Base-by-base conservation (phyloP, 2,797 vertebrate species). In the Myotis pilosus region DNA sequence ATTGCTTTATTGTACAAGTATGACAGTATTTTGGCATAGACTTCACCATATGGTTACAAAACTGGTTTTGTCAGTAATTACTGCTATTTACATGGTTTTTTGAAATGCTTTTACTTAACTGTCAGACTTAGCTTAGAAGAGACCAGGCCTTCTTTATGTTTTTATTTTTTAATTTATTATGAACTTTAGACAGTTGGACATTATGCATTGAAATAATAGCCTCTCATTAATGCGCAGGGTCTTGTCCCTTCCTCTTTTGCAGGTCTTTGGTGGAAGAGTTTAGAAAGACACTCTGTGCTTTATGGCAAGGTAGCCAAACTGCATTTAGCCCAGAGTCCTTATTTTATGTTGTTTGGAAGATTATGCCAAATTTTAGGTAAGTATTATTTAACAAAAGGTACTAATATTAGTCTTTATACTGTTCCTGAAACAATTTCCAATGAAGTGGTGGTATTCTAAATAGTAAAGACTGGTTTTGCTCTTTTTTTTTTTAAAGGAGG, bases 321-420 rank as follows among this genome's bases (percentile, higher is more conserved):
- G 99, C 99, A 36, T 99, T 99, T 98, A 99, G 99, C 97, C 99
- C 99, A 20, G 99, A 99, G 96, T 99, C 99, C 76, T 98, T 99
- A 82, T 99, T 99, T 98, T 99, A 99, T 1, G 99, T 99, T 78
- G 98, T 99, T 97, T 99, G 99, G 99, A 99, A 99, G 98, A 99
- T 99, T 97, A 99, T 99, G 99, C 99, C 99, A 94, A 99, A 99
- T 98, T 99, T 99, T 98, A 99, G 99, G 99, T 99, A 98, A 97
- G 96, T 94, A 82, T 86, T 74, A 44, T 51, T 11, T 16, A 57
- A 69, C 85, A 11, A 93, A 55, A 33, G 19, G 0, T 19, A 44
- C 44, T 71, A 86, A 19, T 83, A 25, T 60, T 92, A 55, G 19
- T 87, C 23, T 87, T 88, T 72, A 44, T 16, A 49, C 5, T 76